Evolutionary conservation across 2,113 vertebrate genomes (phyloP).

Genomic region (Oenanthe melanoleuca): DNA sequence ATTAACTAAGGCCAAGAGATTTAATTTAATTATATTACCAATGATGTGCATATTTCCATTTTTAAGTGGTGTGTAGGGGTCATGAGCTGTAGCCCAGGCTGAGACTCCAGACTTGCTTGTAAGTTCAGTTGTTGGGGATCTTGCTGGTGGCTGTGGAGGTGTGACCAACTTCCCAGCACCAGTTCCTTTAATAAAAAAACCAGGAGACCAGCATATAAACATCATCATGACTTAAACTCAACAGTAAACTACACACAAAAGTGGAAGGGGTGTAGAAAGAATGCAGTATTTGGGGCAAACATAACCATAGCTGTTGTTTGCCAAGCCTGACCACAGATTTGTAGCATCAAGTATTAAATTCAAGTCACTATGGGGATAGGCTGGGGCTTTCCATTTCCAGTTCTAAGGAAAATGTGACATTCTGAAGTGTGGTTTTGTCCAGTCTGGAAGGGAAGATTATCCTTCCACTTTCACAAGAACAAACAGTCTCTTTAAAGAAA

Average conservation of each 20-base stretch:
- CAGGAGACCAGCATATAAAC: not conserved
- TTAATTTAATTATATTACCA: slow-evolving; percentile 66
- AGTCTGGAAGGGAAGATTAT: not conserved
- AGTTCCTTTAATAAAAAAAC: slow-evolving; percentile 39
- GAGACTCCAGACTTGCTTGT: slow-evolving; percentile 80
- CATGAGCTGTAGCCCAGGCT: slow-evolving; percentile 68
- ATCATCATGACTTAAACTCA: rapidly evolving
- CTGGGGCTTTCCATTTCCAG: not conserved
- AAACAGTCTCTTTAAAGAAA: not conserved
- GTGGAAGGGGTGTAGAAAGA: not conserved
- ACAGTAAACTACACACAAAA: not conserved
- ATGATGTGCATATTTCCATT: slow-evolving; percentile 84
- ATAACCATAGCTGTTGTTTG: not conserved
- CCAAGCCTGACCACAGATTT: not conserved
- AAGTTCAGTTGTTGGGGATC: slow-evolving; percentile 91
- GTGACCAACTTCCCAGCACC: slow-evolving; percentile 81
- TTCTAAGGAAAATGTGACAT: not conserved
- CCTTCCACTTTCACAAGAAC: not conserved
- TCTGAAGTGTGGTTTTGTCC: not conserved
- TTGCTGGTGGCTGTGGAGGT: slow-evolving; percentile 89
- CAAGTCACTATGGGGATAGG: not conserved
- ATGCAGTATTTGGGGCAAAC: not conserved
- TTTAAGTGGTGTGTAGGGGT: slow-evolving; percentile 68
- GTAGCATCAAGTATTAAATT: not conserved
- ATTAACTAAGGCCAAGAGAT: not conserved